Evolutionary conservation across 2,113 vertebrate species (phyloP), one percentile per base, ranked within the genome.

Genomic region (Variabilichromis moorii): DNA sequence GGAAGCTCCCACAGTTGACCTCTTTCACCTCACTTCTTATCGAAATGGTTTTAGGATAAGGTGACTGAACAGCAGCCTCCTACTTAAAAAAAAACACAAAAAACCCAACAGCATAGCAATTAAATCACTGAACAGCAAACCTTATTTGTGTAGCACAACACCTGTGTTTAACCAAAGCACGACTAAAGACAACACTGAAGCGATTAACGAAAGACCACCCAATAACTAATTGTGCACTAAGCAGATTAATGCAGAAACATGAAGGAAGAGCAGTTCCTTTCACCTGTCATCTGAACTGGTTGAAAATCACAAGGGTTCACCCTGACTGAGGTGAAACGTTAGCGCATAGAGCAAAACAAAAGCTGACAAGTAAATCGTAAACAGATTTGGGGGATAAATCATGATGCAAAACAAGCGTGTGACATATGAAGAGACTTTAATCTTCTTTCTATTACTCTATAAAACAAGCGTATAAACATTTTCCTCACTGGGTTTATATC

Each of bases 1-100:
- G 91, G 86, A 88, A 81, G 66, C 87, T 78, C 55, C 78, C 66
- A 50, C 71, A 84, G 80, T 81, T 91, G 88, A 91, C 89, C 87
- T 81, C n/a, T 9, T 12, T 82, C n/a, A n/a, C 61, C 81, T 89
- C 54, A 14, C 73, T 86, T 45, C 66, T 80, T 17, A 76, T 88
- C 53, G 51, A 88, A 93, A 85, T n/a, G 16, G 26, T 50, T 78
- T 82, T 7, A 59, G 66, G 19, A 85, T 83, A 86, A 88, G 76
- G 82, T 86, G 80, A 89, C 86, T 84, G 59, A 92, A 79, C 68
- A 57, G 37, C 80, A 83, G 66, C 76, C 40, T 85, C 83, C 85
- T 78, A 73, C 61, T 55, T 76, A 4, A 71, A 82, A 83, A 54
- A 13, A 19, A 28, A 12, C 61, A 5, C 59, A 35, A 63, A 35